Conservation (phyloP, 2,113 vertebrate genomes). For the Calidris pygmaea region DNA sequence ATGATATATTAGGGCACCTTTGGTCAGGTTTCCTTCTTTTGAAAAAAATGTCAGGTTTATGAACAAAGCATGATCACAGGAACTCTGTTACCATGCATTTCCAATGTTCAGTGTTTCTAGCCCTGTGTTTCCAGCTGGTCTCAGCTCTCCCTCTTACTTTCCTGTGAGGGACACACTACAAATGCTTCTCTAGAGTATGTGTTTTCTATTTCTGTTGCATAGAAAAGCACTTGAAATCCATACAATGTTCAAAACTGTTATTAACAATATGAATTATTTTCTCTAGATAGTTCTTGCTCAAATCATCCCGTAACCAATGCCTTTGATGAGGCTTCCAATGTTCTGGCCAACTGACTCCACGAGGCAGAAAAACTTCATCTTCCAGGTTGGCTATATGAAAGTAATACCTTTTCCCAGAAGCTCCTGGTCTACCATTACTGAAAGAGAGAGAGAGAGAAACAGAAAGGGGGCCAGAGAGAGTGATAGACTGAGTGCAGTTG, state of each 20-base stretch:
- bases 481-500: background rate
- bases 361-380: background rate
- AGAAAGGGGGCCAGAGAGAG: no score
- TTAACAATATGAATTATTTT: background rate
- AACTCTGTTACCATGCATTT: background rate
- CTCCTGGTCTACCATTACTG: background rate
- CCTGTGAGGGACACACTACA: background rate
- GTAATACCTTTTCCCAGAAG: background rate
- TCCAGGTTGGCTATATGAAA: background rate
- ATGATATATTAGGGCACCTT: background rate
- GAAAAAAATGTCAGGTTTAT: background rate
- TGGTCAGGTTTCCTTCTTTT: background rate
- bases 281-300: background rate
- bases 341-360: background rate
- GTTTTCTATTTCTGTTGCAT: background rate
- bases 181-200: background rate
- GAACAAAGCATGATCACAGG: background rate
- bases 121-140: background rate
- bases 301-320: background rate
- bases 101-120: background rate
- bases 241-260: background rate
- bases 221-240: background rate
- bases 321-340: background rate
- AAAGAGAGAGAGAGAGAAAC: background rate
- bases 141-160: background rate